Conservation (phyloP, 1,140 invertebrate species). For the Drosophila pruinosa region DNA sequence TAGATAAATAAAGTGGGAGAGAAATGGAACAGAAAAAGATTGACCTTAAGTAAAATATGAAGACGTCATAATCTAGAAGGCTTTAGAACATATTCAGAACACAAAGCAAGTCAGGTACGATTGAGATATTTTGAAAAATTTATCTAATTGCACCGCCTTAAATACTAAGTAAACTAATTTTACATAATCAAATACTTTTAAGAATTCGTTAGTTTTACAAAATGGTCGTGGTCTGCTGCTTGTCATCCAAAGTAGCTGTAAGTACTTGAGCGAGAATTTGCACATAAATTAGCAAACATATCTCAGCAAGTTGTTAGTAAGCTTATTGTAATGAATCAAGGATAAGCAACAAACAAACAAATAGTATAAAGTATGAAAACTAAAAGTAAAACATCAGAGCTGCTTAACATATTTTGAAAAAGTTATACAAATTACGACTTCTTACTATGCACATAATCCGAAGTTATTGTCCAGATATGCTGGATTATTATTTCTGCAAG, state of each 20-base stretch:
- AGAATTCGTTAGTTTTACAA: neutral
- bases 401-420: conserved; percentile 4
- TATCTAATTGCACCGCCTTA: neutral
- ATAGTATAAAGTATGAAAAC: neutral
- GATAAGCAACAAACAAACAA: neutral
- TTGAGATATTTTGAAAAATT: neutral
- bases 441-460: neutral
- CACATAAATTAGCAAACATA: neutral
- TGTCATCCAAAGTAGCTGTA: neutral
- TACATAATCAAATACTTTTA: neutral
- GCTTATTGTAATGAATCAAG: neutral
- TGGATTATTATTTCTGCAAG: no score
- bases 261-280: neutral
- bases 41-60: neutral
- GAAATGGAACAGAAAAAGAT: neutral
- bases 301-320: neutral
- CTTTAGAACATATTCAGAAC: neutral
- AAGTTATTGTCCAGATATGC: neutral
- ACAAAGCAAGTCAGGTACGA: neutral
- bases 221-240: neutral
- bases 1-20: neutral
- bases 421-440: neutral
- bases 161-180: neutral
- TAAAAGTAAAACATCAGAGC: neutral
- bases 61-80: conserved; percentile 1